Base-by-base conservation (phyloP, 35 echinoderm and acorn worm species). In the Lytechinus variegatus region DNA sequence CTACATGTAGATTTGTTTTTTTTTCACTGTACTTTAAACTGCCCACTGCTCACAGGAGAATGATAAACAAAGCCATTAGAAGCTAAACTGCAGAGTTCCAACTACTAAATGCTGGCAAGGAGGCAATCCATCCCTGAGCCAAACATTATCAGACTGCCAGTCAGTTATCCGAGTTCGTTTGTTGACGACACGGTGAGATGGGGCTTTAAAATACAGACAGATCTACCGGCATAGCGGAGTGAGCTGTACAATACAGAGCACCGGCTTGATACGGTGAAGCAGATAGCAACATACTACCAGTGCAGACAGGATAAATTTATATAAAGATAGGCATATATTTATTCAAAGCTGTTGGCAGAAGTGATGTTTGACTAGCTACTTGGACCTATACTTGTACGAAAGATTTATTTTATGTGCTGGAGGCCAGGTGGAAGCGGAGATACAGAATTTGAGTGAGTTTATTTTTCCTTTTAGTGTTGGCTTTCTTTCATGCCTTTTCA, bases 401-500 rank as follows among this genome's bases (percentile, higher is more conserved):
- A 19, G 66, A 79, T 79, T 79, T 79, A 79, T 60, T 12, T n/a
- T 79, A 79, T 79, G 66, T n/a, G 19, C 14, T 79, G 0, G 16
- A 79, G 66, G n/a, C n/a, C 19, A 7, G 6, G 5, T 79, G 8
- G 19, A 79, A 79, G 66, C 7, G 66, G 66, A 79, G 66, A 79
- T 79, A 79, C 66, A 79, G 19, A 79, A 79, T 79, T 79, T 79
- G 19, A 79, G 66, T 79, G 66, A 79, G 66, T 79, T 79, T 79
- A 24, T 79, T 79, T 6, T 79, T 19, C 21, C 21, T 79, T n/a
- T n/a, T 79, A 16, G n/a, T 79, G 4, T 19, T 24, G 19, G 66
- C 66, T 24, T 79, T 79, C 21, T n/a, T 7, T 79, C 66, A n/a
- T 79, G 19, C 19, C 8, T 9, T 79, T 79, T 24, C 66, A 79